These are phyloP conservation scores for Yponomeuta malinellus DNA, from an alignment of 2,888 invertebrate species.

Conservation along the genomic window DNA sequence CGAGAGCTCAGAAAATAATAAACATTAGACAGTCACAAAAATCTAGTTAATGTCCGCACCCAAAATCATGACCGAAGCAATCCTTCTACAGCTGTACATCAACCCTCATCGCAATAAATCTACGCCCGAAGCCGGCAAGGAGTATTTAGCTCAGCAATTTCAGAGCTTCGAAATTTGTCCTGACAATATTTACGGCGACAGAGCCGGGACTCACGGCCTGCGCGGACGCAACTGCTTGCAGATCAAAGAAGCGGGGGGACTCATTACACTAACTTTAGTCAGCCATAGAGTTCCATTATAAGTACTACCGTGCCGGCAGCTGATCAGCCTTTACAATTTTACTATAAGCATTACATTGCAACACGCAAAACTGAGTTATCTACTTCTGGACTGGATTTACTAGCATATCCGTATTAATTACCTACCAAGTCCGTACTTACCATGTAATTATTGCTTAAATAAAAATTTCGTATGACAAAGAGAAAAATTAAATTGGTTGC, in stretches of 20 bases:
- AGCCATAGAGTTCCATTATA: background rate
- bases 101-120: slow-evolving; percentile 30
- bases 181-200: slow-evolving; percentile 65
- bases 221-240: slow-evolving; percentile 24
- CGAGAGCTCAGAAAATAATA: too few relatives aligned
- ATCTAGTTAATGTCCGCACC: background rate
- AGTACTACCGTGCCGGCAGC: background rate
- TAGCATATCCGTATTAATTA: too few relatives aligned
- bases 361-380: too few relatives aligned
- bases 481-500: background rate
- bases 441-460: background rate
- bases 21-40: too few relatives aligned
- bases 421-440: too few relatives aligned
- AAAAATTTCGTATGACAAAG: background rate
- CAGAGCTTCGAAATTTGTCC: slow-evolving; percentile 70
- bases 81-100: background rate
- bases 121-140: slow-evolving; percentile 35
- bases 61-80: background rate
- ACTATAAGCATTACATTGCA: too few relatives aligned
- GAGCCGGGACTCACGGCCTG: slow-evolving; percentile 20
- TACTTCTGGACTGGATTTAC: too few relatives aligned
- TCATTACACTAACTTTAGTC: background rate
- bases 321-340: too few relatives aligned
- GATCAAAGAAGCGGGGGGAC: slow-evolving; percentile 2
- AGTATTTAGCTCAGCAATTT: slow-evolving; percentile 41